Evolutionary conservation across 2,888 invertebrate genomes (phyloP).

Genomic region (Noctua comes): DNA sequence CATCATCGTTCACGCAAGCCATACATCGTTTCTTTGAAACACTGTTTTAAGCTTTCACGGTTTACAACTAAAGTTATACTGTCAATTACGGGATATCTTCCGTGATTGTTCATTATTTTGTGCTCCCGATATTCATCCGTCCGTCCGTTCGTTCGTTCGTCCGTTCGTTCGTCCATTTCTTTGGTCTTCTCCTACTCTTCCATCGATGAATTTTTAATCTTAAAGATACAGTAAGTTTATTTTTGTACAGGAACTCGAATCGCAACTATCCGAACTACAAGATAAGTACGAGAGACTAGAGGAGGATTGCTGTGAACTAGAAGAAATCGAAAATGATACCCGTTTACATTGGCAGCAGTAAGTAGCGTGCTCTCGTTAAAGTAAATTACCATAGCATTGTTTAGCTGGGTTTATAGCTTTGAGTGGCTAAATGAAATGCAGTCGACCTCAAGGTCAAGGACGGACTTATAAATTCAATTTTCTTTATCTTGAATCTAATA

Average conservation of each 20-base stretch:
- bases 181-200: neutral
- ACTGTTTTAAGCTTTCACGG: too few relatives aligned
- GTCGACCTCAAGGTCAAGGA: constrained; percentile 11
- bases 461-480: neutral
- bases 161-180: too few relatives aligned
- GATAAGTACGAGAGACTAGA: constrained; percentile 92
- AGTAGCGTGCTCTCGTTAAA: constrained; percentile 67
- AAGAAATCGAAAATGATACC: constrained; percentile 94
- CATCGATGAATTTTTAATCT: neutral
- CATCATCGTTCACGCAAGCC: neutral
- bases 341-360: constrained; percentile 91
- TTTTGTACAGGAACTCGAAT: constrained; percentile 87
- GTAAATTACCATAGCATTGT: constrained; percentile 32
- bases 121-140: too few relatives aligned
- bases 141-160: too few relatives aligned
- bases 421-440: constrained; percentile 1
- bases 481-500: neutral
- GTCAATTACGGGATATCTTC: too few relatives aligned
- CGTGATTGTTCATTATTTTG: too few relatives aligned
- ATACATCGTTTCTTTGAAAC: neutral
- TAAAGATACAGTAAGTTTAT: neutral
- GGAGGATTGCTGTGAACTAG: constrained; percentile 93
- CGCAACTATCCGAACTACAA: constrained; percentile 90
- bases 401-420: neutral
- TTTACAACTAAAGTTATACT: too few relatives aligned